A percentile compares a stretch with the other conserved stretches of the same genome.
Conservation (phyloP, 2,113 vertebrate genomes). For the Reinhardtius hippoglossoides region DNA sequence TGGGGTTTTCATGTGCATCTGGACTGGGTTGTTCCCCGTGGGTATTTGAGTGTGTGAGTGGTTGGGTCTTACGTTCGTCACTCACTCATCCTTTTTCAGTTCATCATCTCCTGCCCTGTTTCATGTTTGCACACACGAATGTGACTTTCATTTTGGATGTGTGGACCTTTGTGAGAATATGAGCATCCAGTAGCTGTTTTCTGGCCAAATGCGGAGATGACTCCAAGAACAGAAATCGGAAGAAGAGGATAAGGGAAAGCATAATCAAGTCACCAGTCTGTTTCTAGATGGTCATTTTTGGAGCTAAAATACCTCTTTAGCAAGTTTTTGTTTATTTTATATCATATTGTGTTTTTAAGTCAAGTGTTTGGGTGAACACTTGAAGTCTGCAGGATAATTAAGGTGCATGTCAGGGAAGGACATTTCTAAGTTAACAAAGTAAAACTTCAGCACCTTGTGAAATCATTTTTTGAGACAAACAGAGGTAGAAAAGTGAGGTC, state of each 20-base stretch:
- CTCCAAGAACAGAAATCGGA: slow-evolving; percentile 6
- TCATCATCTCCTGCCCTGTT: slow-evolving; percentile 15
- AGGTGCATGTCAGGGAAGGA: background rate
- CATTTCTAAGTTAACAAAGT: background rate
- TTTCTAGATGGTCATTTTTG: slow-evolving; percentile 1
- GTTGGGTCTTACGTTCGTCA: slow-evolving; percentile 44
- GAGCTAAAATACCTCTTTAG: background rate
- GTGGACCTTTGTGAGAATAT: background rate
- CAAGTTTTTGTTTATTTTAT: background rate
- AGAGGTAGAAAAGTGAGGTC: slow-evolving; percentile 5
- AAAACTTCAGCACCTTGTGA: background rate
- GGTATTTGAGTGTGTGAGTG: slow-evolving; percentile 32
- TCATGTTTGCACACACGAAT: slow-evolving; percentile 19
- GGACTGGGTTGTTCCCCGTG: slow-evolving; percentile 53
- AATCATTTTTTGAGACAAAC: background rate
- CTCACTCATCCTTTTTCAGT: slow-evolving; percentile 52
- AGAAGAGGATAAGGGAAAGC: background rate
- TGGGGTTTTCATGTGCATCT: slow-evolving; percentile 65
- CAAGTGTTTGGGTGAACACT: background rate
- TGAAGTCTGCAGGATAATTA: background rate
- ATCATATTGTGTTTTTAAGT: background rate
- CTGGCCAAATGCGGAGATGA: background rate
- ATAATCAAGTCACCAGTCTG: background rate
- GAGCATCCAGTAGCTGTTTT: slow-evolving; percentile 11
- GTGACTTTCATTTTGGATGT: slow-evolving; percentile 21